Percentiles rank a stretch among this genome's conserved stretches.
Evolutionary conservation across 2,888 invertebrate genomes (phyloP).

Genomic region (Amphiduros pacificus): DNA sequence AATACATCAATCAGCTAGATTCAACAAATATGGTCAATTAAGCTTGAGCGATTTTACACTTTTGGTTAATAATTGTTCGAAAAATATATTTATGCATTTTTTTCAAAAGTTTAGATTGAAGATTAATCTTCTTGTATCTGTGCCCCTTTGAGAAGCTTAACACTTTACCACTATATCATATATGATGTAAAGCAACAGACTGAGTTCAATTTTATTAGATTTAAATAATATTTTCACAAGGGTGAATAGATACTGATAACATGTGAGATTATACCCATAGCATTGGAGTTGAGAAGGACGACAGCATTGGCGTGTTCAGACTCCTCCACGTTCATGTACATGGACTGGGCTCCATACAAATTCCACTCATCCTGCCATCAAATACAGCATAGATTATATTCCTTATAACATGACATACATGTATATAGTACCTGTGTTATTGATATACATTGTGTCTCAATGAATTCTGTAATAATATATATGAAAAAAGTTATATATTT

Average conservation of each 20-base stretch:
- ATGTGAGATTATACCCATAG: too few relatives aligned
- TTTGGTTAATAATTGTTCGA: neutral
- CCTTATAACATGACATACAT: neutral
- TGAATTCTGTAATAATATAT: neutral
- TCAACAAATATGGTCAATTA: neutral
- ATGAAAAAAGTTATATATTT: constrained; percentile 10
- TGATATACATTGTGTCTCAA: neutral
- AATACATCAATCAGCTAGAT: neutral
- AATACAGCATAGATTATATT: too few relatives aligned
- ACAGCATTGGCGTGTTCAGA: constrained; percentile 67
- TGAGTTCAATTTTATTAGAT: too few relatives aligned
- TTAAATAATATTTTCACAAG: too few relatives aligned
- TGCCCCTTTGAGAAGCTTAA: too few relatives aligned
- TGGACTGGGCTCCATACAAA: constrained; percentile 78
- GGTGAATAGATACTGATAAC: too few relatives aligned
- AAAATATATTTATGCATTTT: too few relatives aligned
- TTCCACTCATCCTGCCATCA: constrained; percentile 56
- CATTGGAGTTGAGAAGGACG: constrained; percentile 66
- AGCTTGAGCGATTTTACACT: neutral
- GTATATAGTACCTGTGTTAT: neutral
- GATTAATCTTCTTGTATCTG: too few relatives aligned
- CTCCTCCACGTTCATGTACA: constrained; percentile 73
- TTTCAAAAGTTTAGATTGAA: too few relatives aligned
- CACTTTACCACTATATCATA: too few relatives aligned
- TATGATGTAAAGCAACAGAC: too few relatives aligned